These are phyloP conservation scores for Agapostemon virescens DNA, from an alignment of 2,888 invertebrate species.

Conservation along the genomic window DNA sequence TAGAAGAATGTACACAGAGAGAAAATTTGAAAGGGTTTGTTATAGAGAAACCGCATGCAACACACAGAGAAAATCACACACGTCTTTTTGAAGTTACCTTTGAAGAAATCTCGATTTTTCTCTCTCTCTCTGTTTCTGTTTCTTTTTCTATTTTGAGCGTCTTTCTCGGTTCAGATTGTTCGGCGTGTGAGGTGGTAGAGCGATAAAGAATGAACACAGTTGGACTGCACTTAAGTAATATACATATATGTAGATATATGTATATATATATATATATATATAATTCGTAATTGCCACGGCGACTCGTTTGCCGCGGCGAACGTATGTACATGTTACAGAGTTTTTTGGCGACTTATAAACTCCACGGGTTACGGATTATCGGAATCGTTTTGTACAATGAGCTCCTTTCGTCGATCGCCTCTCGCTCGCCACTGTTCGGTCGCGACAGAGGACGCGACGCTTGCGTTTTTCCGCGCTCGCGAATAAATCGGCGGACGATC, in stretches of 20 bases:
- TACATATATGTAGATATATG: slow-evolving; percentile 62
- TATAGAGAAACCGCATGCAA: slow-evolving; percentile 25
- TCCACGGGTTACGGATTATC: slow-evolving; percentile 60
- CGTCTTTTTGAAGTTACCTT: background rate
- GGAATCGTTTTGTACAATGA: slow-evolving; percentile 71
- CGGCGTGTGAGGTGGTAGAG: slow-evolving; percentile 1
- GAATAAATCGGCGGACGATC: slow-evolving; percentile 18
- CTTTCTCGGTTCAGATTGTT: background rate
- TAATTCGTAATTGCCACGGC: slow-evolving; percentile 67
- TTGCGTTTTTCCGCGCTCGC: background rate
- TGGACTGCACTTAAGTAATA: slow-evolving; percentile 66
- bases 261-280: slow-evolving; percentile 56
- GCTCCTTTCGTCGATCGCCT: slow-evolving; percentile 44
- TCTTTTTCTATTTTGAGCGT: background rate
- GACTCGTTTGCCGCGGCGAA: slow-evolving; percentile 66
- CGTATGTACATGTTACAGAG: slow-evolving; percentile 68
- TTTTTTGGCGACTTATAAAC: slow-evolving; percentile 24
- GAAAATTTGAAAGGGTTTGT: background rate
- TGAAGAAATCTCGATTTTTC: background rate
- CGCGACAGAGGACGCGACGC: background rate
- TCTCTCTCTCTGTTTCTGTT: background rate
- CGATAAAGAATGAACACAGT: slow-evolving; percentile 70
- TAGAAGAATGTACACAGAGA: background rate
- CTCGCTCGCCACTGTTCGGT: background rate
- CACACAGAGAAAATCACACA: background rate